Evolutionary conservation across 2,797 vertebrate species (phyloP).

Genomic region (Ambastaia sidthimunki): DNA sequence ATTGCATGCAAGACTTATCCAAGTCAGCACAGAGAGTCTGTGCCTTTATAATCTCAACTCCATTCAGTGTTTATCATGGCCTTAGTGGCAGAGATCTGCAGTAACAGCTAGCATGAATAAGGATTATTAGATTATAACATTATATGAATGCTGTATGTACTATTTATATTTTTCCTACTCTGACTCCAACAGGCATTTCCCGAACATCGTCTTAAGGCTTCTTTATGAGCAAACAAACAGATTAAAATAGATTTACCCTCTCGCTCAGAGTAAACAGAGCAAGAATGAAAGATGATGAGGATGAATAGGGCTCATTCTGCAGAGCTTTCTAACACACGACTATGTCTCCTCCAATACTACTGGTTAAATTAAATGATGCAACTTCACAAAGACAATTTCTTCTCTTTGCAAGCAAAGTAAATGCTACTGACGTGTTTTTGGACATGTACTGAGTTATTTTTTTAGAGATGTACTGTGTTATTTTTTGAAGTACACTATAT

Average conservation of each 20-base stretch:
- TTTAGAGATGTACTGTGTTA: neutral
- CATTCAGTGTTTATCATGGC: constrained; percentile 17
- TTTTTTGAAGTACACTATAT: neutral
- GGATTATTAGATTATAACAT: constrained; percentile 45
- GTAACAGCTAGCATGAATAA: constrained; percentile 21
- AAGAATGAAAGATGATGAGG: constrained; percentile 11
- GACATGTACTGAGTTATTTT: neutral
- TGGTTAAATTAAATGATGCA: constrained; percentile 16
- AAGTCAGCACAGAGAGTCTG: neutral
- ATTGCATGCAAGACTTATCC: neutral
- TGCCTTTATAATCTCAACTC: neutral
- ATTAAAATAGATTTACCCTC: constrained; percentile 19
- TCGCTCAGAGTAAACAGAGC: constrained; percentile 24
- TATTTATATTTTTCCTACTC: neutral
- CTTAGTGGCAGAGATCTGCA: constrained; percentile 35
- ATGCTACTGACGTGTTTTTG: neutral
- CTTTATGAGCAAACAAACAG: constrained; percentile 29
- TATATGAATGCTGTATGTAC: constrained; percentile 10
- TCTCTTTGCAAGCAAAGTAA: neutral
- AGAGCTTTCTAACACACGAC: neutral
- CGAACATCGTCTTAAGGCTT: neutral
- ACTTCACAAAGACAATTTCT: neutral
- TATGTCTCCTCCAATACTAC: constrained; percentile 4
- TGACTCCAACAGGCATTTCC: constrained; percentile 2
- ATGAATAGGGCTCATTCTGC: constrained; percentile 20